Conservation (phyloP, 2,113 vertebrate species). For the Phylloscopus trochilus region DNA sequence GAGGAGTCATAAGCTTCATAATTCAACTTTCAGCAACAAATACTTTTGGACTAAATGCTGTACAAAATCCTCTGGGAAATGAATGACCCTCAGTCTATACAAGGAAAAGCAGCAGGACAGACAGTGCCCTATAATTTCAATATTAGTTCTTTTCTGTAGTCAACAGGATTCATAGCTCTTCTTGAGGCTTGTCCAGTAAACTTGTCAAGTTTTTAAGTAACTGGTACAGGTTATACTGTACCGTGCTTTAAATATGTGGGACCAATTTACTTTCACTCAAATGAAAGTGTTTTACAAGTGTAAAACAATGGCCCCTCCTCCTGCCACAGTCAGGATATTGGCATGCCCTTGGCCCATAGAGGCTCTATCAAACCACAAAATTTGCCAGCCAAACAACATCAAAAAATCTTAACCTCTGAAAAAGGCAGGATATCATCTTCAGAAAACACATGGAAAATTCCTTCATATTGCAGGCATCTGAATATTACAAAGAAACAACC, state of each 20-base stretch:
- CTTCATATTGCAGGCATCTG: neutral
- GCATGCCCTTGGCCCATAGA: neutral
- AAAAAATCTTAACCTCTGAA: neutral
- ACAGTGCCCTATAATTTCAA: neutral
- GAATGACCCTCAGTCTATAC: neutral
- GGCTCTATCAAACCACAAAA: neutral
- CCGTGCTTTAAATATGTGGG: neutral
- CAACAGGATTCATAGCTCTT: neutral
- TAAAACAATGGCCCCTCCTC: neutral
- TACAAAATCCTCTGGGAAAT: neutral
- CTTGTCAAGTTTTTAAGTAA: neutral
- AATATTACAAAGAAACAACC: neutral
- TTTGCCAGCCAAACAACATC: neutral
- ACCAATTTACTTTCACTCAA: neutral
- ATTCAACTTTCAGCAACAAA: neutral
- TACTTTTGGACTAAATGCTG: neutral
- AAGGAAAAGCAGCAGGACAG: neutral
- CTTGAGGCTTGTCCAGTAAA: neutral
- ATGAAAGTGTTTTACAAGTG: neutral
- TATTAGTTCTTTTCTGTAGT: neutral
- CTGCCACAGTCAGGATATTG: neutral
- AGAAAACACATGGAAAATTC: neutral
- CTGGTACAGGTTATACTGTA: neutral
- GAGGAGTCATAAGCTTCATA: neutral
- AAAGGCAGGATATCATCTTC: neutral